These are phyloP conservation scores for Aphaenogaster ashmeadi DNA, from an alignment of 1,140 invertebrate genomes.

Conservation along the genomic window DNA sequence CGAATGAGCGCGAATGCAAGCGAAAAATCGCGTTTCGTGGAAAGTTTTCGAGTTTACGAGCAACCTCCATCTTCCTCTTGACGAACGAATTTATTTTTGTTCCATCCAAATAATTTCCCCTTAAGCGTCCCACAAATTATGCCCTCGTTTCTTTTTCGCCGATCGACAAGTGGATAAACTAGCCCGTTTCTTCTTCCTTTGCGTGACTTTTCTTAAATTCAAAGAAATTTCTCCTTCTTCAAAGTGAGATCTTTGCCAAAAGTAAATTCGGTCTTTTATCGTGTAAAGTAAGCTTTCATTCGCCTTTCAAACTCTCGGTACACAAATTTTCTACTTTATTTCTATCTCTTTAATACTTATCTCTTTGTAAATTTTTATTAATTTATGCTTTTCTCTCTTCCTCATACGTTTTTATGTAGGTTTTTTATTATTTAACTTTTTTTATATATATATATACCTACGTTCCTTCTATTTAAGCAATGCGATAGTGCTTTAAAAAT, in stretches of 20 bases:
- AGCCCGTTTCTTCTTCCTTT: background rate
- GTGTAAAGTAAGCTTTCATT: background rate
- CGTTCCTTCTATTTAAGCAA: background rate
- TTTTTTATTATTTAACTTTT: conserved; percentile 10
- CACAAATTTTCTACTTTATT: background rate
- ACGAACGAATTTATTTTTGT: conserved; percentile 23
- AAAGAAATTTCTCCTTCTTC: background rate
- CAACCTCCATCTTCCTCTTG: background rate
- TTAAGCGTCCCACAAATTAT: conserved; percentile 21
- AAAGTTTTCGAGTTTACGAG: conserved; percentile 42
- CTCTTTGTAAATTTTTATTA: background rate
- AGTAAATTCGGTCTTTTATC: background rate
- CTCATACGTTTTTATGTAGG: background rate
- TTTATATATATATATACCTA: too few relatives aligned
- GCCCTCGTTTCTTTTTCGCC: conserved; percentile 2
- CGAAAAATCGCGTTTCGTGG: conserved; percentile 9
- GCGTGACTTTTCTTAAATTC: background rate
- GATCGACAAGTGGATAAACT: background rate
- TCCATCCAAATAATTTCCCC: background rate
- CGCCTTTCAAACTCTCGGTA: background rate
- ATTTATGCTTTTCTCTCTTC: background rate
- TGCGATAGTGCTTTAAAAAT: background rate
- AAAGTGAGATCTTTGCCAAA: background rate
- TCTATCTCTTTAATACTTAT: background rate
- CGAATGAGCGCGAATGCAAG: background rate